phyloP scores from a whole-genome alignment of 2,797 vertebrate genomes.

The Peromyscus aztecus region DNA sequence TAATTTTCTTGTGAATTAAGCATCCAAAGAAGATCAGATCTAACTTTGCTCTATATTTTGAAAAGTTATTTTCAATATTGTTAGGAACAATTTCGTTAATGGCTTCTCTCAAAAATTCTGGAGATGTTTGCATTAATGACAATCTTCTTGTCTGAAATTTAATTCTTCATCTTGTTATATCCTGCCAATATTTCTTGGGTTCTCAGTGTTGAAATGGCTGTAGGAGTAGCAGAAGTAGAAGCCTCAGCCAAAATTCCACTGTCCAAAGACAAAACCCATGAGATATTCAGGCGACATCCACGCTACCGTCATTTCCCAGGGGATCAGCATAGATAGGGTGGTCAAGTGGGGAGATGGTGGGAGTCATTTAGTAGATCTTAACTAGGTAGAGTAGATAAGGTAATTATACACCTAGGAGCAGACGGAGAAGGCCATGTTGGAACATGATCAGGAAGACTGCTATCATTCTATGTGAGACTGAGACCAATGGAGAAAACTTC shows the following conservation, averaged over 20 bases:
- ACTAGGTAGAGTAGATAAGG: not conserved
- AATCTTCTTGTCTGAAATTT: not conserved
- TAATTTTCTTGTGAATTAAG: not conserved
- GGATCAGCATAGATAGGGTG: not conserved
- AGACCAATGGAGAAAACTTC: not conserved
- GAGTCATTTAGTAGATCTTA: not conserved
- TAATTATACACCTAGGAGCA: not conserved
- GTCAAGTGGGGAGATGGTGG: not conserved
- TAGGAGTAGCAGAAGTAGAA: not conserved
- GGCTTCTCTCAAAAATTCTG: conserved; percentile 4
- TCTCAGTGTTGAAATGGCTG: not conserved
- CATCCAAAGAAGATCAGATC: not conserved
- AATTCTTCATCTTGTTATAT: not conserved
- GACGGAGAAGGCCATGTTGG: not conserved
- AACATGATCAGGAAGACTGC: not conserved
- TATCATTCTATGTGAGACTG: not conserved
- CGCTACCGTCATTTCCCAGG: not conserved
- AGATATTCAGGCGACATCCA: not conserved
- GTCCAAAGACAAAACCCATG: not conserved
- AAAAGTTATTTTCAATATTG: conserved; percentile 10
- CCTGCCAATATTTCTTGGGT: not conserved
- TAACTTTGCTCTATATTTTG: conserved; percentile 7
- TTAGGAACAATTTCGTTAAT: conserved; percentile 15
- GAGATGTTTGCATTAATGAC: not conserved
- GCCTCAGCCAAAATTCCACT: not conserved